Conservation (phyloP, 2,888 invertebrate species). For the Geotrupes spiniger region DNA sequence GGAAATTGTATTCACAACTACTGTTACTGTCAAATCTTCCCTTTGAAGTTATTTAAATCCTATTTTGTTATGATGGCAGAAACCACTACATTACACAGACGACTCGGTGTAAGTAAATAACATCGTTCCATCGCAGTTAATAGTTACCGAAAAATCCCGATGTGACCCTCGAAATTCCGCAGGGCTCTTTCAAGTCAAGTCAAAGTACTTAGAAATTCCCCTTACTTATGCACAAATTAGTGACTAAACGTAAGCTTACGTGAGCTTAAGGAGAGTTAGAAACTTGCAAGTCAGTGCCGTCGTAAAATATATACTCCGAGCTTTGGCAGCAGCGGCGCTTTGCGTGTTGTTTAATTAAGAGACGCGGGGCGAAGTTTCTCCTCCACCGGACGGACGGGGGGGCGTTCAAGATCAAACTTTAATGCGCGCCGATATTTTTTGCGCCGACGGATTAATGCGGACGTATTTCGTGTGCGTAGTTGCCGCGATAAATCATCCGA, state of each 20-base stretch:
- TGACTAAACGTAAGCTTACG: conserved; percentile 37
- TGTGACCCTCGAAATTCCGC: conserved; percentile 17
- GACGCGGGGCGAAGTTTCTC: neutral
- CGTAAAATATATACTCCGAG: conserved; percentile 30
- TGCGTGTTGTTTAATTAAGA: conserved; percentile 12
- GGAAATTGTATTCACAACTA: too few relatives aligned
- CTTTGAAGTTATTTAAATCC: too few relatives aligned
- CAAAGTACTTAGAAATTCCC: conserved; percentile 25
- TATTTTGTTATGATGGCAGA: too few relatives aligned
- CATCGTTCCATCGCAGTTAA: conserved; percentile 13
- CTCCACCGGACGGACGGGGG: neutral
- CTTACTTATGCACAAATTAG: conserved; percentile 34
- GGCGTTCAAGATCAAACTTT: neutral
- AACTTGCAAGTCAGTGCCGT: conserved; percentile 32
- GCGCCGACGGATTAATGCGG: conserved; percentile 4
- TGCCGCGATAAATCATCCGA: conserved; percentile 36
- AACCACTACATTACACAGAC: too few relatives aligned
- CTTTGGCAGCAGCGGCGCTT: conserved; percentile 26
- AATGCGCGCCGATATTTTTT: neutral
- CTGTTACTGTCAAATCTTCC: too few relatives aligned
- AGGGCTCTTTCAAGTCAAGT: conserved; percentile 22
- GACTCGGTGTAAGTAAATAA: neutral
- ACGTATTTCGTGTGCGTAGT: conserved; percentile 8
- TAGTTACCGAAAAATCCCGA: too few relatives aligned
- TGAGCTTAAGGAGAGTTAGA: conserved; percentile 35